Evolutionary conservation across 2,113 vertebrate species (phyloP).

Genomic region (Callipepla squamata): DNA sequence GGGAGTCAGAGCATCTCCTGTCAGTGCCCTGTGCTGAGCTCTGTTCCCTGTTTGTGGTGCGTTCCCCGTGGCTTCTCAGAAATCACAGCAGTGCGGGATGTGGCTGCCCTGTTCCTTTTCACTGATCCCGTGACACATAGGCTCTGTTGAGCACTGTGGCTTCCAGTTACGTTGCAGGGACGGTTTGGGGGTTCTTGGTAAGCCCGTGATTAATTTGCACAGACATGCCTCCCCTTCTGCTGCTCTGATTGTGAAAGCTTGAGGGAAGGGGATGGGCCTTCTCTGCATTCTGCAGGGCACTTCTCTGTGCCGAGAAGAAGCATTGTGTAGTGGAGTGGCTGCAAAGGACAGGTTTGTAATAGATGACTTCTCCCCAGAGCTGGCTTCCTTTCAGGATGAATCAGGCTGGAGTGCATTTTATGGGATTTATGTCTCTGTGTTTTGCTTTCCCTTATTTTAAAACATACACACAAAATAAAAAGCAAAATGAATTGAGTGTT

Average conservation of each 20-base stretch:
- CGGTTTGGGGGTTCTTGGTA: not conserved
- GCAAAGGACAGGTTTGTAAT: not conserved
- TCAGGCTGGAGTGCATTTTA: not conserved
- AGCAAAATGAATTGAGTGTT: not conserved
- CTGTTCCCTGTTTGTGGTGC: not conserved
- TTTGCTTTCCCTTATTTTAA: not conserved
- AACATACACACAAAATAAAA: not conserved
- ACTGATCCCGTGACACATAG: not conserved
- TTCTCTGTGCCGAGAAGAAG: not conserved
- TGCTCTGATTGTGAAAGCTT: not conserved
- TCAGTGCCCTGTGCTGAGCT: accelerated
- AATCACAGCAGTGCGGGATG: not conserved
- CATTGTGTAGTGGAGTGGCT: accelerated
- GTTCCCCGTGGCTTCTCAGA: not conserved
- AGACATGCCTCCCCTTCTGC: not conserved
- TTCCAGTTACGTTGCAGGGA: not conserved
- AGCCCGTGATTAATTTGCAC: not conserved
- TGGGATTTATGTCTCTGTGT: not conserved
- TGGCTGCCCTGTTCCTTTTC: not conserved
- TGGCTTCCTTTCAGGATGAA: not conserved
- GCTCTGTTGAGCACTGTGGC: not conserved
- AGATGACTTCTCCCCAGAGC: not conserved
- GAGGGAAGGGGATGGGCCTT: not conserved
- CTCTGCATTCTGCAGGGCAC: not conserved
- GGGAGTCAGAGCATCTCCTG: not conserved